Evolutionary conservation across 92 coral and sea anemone species (phyloP).

Genomic region (Heteractis magnifica): DNA sequence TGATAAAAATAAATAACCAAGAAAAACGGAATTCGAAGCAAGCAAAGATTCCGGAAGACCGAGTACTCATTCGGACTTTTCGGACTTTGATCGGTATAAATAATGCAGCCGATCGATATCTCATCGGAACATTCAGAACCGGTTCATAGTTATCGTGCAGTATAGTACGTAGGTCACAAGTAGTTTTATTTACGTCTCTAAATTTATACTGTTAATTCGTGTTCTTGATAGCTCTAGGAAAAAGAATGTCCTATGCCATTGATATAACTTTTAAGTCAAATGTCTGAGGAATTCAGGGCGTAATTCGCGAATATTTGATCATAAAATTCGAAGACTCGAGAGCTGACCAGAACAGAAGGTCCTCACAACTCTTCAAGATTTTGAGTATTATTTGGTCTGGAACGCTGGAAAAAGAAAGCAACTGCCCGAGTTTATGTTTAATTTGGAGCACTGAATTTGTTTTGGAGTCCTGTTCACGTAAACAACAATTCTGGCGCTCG

Average conservation of each 20-base stretch:
- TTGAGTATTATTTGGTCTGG: neutral
- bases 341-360: neutral
- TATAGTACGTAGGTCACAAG: neutral
- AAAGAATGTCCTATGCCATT: neutral
- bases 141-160: neutral
- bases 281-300: neutral
- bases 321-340: neutral
- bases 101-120: constrained; percentile 1
- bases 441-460: neutral
- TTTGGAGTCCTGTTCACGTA: neutral
- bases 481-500: constrained; percentile 32
- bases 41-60: neutral
- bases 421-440: neutral
- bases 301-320: neutral
- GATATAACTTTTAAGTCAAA: neutral
- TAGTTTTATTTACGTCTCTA: neutral
- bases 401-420: neutral
- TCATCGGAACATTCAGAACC: neutral
- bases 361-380: neutral
- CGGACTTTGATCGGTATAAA: constrained; percentile 5
- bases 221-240: neutral
- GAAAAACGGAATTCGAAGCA: neutral
- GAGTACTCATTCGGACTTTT: neutral
- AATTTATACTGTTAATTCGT: neutral
- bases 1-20: too few relatives aligned